A percentile compares a stretch with the other conserved stretches of the same genome.
Conservation (phyloP, 2,888 invertebrate genomes). For the Drosophila helvetica region DNA sequence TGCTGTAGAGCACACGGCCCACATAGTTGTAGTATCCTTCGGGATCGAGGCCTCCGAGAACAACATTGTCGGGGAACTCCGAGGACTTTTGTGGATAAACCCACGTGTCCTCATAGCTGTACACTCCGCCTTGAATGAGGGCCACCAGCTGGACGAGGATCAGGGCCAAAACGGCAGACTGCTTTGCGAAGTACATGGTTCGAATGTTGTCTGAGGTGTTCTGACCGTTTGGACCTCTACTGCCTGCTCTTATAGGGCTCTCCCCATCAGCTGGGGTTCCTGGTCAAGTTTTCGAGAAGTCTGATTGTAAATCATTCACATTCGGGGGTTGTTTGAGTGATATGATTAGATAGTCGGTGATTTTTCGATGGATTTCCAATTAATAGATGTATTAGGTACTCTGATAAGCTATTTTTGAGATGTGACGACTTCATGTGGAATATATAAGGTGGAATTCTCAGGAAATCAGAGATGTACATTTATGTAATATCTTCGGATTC, state of each 20-base stretch:
- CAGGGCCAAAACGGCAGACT: conserved; percentile 19
- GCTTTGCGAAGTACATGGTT: conserved; percentile 42
- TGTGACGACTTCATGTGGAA: not conserved
- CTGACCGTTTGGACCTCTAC: not conserved
- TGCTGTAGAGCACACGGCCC: conserved; percentile 35
- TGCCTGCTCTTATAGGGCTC: conserved; percentile 11
- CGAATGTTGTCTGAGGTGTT: conserved; percentile 15
- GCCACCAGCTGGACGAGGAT: conserved; percentile 45
- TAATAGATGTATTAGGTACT: not conserved
- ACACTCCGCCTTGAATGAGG: conserved; percentile 40
- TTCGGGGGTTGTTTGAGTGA: not conserved
- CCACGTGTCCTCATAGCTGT: conserved; percentile 50
- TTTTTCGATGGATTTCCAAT: conserved; percentile 3
- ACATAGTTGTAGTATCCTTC: conserved; percentile 58
- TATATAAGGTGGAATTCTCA: not conserved
- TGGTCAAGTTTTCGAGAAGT: conserved; percentile 5
- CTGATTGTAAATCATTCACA: not conserved
- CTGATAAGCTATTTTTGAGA: not conserved
- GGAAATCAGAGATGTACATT: not conserved
- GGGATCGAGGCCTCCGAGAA: conserved; percentile 55
- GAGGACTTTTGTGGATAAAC: not conserved
- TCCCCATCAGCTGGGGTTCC: not conserved
- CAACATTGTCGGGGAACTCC: conserved; percentile 41
- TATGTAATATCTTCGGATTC: too few relatives aligned
- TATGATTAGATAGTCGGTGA: conserved; percentile 7